Evolutionary conservation across 2,797 vertebrate genomes (phyloP), one percentile per base, ranked within the genome.

Genomic region (Sebastes hopkinsi): DNA sequence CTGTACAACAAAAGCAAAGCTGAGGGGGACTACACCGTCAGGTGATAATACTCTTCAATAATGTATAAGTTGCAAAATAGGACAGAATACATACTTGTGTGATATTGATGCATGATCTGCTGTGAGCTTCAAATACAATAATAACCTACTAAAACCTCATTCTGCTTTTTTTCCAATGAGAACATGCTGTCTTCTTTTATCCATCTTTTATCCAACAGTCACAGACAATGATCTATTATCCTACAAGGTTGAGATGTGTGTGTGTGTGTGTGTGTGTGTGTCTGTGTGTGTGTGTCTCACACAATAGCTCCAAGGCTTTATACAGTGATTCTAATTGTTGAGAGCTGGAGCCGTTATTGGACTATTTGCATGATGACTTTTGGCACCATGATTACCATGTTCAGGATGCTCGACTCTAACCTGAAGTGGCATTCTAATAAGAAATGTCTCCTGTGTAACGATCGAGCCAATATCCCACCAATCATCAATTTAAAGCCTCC

Each of bases 361-460:
- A 54, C 46, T 62, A 56, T 79, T 83, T 82, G 66, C 61, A 34
- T 77, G 77, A 89, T 87, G 78, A 86, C 20, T 72, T 82, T 79
- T 81, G 84, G 55, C 83, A 87, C 38, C 13, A 30, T 78, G 61
- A 81, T 91, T 87, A 89, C 23, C 50, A 67, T 74, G 79, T 77
- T 74, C 54, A 61, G 59, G 61, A 71, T 13, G 54, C 42, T 54
- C 38, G 18, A 79, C 54, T 81, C 42, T 85, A 88, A 93, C 79
- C 64, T 71, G 67, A 85, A 73, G 69, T 55, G 79, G 69, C 82
- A 85, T 50, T 84, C 14, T 67, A 88, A 92, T 90, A 72, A 90
- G 38, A 88, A 65, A 67, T 12, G 8, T 72, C 27, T 46, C 62
- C 58, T 3, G 32, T 38, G 46, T 12, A 46, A 82, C 34, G 42